Evolutionary conservation across 2,113 vertebrate genomes (phyloP).

Genomic region (Gila orcuttii): DNA sequence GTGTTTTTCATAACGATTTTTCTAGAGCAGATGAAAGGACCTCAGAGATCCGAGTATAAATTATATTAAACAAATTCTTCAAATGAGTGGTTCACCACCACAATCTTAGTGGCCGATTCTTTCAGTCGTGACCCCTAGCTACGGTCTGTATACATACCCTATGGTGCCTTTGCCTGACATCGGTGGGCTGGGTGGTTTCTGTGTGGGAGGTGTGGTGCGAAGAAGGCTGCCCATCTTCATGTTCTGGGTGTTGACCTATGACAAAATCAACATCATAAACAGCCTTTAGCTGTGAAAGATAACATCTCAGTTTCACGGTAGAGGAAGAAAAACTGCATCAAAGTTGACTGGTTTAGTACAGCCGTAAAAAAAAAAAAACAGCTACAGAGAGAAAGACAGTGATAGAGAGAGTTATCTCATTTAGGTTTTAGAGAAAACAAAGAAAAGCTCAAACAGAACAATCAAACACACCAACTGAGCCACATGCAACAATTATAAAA

Average conservation of each 20-base stretch:
- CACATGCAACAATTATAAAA: conserved; percentile 28
- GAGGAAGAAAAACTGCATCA: not conserved
- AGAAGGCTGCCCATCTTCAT: conserved; percentile 90
- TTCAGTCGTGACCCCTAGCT: not conserved
- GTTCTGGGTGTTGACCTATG: conserved; percentile 88
- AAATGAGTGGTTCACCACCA: not conserved
- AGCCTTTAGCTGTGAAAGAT: conserved; percentile 6
- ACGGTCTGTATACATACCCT: conserved; percentile 79
- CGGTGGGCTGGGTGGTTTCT: conserved; percentile 94
- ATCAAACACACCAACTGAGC: conserved; percentile 5
- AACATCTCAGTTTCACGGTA: not conserved
- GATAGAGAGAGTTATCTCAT: not conserved
- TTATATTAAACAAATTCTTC: not conserved
- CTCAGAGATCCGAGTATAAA: not conserved
- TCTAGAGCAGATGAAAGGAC: too few relatives aligned
- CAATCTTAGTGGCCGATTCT: not conserved
- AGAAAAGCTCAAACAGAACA: conserved; percentile 38
- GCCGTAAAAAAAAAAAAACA: not conserved
- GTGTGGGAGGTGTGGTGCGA: conserved; percentile 88
- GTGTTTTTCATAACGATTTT: too few relatives aligned
- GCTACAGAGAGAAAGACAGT: not conserved
- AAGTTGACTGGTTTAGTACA: not conserved
- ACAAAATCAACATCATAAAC: conserved; percentile 22
- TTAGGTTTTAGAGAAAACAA: conserved; percentile 2
- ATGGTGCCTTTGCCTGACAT: conserved; percentile 89